A percentile compares a stretch with the other conserved stretches of the same genome.
These are phyloP conservation scores for Pollimyrus isidori DNA, from an alignment of 2,113 vertebrate species.

Conservation along the genomic window DNA sequence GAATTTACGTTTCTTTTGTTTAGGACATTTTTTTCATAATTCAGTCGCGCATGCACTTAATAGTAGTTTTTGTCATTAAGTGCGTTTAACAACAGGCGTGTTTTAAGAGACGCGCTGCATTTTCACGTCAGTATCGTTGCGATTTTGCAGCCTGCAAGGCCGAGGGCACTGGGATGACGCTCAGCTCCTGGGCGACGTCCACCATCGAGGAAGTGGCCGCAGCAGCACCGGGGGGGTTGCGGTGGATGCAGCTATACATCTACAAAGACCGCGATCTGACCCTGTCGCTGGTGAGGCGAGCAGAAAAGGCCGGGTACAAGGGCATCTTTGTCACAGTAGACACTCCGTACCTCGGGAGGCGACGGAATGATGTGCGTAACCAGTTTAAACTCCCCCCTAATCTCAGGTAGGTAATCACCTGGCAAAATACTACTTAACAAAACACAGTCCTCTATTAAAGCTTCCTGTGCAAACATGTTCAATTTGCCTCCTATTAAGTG, in stretches of 20 bases:
- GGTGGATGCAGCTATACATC: conserved; percentile 87
- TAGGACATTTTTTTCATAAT: not conserved
- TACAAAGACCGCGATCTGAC: conserved; percentile 84
- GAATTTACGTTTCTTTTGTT: not conserved
- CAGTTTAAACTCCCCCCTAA: conserved; percentile 80
- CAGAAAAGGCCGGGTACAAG: conserved; percentile 72
- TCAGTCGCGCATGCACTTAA: not conserved
- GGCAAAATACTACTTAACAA: not conserved
- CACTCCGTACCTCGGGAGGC: conserved; percentile 81
- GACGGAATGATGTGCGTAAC: conserved; percentile 79
- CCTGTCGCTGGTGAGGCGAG: conserved; percentile 69
- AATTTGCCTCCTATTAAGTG: not conserved
- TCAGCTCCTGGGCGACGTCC: conserved; percentile 92
- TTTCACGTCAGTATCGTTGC: not conserved
- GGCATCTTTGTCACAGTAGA: conserved; percentile 90
- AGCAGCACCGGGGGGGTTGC: conserved; percentile 46
- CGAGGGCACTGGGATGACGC: conserved; percentile 83
- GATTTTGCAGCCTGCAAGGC: conserved; percentile 67
- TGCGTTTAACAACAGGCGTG: not conserved
- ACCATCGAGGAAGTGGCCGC: conserved; percentile 83
- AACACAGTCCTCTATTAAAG: not conserved
- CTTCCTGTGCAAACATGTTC: not conserved
- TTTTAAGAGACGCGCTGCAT: not conserved
- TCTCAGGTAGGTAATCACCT: conserved; percentile 69
- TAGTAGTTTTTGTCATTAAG: not conserved